Conservation (phyloP, 2,888 invertebrate species). For the Halocaridina rubra region DNA sequence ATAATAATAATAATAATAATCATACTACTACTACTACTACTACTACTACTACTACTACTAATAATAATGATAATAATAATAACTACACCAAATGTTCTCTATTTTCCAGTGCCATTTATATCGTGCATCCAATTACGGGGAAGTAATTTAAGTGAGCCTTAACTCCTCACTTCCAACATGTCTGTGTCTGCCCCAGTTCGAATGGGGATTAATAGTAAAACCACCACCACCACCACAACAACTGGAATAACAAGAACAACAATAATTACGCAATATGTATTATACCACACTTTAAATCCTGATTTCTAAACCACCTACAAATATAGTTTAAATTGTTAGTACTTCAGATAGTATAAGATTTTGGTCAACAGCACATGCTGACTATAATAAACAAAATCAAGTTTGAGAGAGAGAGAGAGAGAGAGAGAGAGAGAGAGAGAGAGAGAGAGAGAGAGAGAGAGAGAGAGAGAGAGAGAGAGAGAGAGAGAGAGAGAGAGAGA, state of each 20-base stretch:
- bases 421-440: slow-evolving; percentile 20
- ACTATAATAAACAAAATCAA: neutral
- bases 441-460: slow-evolving; percentile 1
- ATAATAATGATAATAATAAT: no score
- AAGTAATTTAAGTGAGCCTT: neutral
- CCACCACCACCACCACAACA: no score
- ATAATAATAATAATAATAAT: no score
- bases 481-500: neutral
- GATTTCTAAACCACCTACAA: neutral
- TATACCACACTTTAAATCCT: neutral
- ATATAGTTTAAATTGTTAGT: neutral
- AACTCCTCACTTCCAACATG: no score
- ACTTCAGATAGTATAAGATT: neutral
- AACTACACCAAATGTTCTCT: no score
- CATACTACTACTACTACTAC: no score
- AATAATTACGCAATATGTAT: neutral
- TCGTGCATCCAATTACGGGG: neutral
- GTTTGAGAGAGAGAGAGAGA: neutral
- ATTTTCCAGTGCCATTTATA: no score
- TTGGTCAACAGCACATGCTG: neutral
- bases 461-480: neutral
- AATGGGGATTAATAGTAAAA: no score
- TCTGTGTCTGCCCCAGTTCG: no score
- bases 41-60: no score
- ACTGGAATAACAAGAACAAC: neutral